These are phyloP conservation scores for Pachycephala philippinensis DNA, from an alignment of 2,113 vertebrate genomes.

Conservation along the genomic window DNA sequence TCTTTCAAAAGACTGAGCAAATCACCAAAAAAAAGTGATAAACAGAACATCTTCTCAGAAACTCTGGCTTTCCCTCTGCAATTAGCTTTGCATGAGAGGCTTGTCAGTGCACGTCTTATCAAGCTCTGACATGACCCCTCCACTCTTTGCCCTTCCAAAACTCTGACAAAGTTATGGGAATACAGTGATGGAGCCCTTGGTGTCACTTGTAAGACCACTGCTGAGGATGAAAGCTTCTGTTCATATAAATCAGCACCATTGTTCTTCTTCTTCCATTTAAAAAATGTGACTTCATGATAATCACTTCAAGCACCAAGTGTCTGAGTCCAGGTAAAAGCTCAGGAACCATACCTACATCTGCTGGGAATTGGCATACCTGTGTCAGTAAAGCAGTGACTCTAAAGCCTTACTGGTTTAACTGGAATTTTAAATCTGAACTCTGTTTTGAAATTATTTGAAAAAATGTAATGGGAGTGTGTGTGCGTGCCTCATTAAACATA, in stretches of 20 bases:
- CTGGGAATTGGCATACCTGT: not conserved
- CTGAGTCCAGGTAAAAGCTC: not conserved
- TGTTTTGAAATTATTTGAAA: not conserved
- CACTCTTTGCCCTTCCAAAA: not conserved
- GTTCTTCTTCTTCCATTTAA: not conserved
- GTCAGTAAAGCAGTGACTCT: not conserved
- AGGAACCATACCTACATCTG: not conserved
- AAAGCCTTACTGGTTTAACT: not conserved
- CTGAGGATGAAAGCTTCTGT: not conserved
- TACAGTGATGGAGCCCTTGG: not conserved
- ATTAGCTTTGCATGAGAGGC: conserved; percentile 2
- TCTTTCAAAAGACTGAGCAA: not conserved
- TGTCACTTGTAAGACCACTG: not conserved
- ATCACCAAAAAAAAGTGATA: not conserved
- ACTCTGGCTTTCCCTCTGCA: not conserved
- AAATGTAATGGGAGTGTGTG: not conserved
- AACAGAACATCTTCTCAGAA: conserved; percentile 10
- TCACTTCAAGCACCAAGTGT: not conserved
- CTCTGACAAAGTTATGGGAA: not conserved
- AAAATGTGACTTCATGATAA: not conserved
- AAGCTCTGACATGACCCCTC: not conserved
- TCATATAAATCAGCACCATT: not conserved
- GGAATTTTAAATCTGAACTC: not conserved
- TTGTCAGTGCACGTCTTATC: not conserved
- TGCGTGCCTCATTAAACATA: not conserved